Evolutionary conservation across 2,797 vertebrate genomes (phyloP), one percentile per base, ranked within the genome.

Genomic region (Arrhamphus sclerolepis): DNA sequence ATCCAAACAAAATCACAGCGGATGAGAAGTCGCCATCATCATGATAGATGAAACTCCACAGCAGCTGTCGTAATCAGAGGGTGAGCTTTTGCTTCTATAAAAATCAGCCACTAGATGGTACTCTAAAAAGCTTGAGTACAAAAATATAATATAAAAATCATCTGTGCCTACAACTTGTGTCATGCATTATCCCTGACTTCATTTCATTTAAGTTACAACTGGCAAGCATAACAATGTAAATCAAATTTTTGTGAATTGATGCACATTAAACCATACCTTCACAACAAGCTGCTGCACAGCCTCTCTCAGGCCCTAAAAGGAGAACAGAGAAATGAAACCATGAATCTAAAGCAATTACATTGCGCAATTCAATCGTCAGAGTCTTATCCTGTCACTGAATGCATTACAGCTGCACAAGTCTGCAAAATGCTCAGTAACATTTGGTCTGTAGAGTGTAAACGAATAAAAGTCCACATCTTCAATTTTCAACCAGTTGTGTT

Each of bases 221-320:
- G 20, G 17, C 20, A 24, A 52, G 31, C 63, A 18, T 7, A 28
- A 47, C 48, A 16, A 46, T 18, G 31, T 24, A 21, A 52, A 38
- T 38, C 1, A 11, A 11, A 16, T 38, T 38, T 10, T 39, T 41
- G 17, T 43, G 5, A 11, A 39, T 60, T n/a, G 53, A 17, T 16
- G 49, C 21, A 14, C 68, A 24, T 52, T 40, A 55, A 59, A 51
- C 65, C 68, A 0, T 82, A 91, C 93, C 92, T 92, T 93, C 49
- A 86, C 70, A 55, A 87, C 90, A 2, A 94, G 89, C 75, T 92
- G 89, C 79, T 82, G 91, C 3, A 94, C 89, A 46, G 93, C 93
- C 59, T 93, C 93, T 62, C 90, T 92, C 82, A 94, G 82, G 40
- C 93, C 92, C 93, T 94, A 78, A 2, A 75, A 84, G 19, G 51